These are phyloP conservation scores for Oncorhynchus masou DNA, from an alignment of 2,113 vertebrate species.

Conservation along the genomic window DNA sequence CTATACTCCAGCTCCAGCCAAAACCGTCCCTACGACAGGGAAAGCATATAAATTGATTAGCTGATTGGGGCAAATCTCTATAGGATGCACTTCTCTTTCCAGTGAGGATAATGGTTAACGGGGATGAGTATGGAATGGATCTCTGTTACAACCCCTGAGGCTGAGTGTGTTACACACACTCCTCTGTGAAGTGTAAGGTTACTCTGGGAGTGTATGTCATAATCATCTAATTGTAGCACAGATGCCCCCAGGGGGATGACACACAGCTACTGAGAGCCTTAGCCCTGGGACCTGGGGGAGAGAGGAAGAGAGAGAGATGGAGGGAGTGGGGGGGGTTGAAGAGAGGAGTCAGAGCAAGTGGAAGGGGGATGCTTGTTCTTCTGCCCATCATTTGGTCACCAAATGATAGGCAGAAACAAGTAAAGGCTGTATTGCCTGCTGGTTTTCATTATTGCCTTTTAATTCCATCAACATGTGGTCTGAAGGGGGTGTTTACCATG, in stretches of 20 bases:
- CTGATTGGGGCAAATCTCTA: constrained; percentile 33
- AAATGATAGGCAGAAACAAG: too few relatives aligned
- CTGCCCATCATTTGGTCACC: not conserved
- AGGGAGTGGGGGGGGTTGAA: not conserved
- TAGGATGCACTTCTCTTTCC: constrained; percentile 4
- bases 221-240: constrained; percentile 19
- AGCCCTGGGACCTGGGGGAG: not conserved
- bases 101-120: constrained; percentile 44
- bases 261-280: not conserved
- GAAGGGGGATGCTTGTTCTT: not conserved
- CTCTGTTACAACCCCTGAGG: constrained; percentile 14
- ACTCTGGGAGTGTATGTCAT: constrained; percentile 34
- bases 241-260: not conserved
- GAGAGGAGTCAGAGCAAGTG: not conserved
- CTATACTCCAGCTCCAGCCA: not conserved
- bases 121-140: constrained; percentile 48
- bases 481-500: not conserved
- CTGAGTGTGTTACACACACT: constrained; percentile 22
- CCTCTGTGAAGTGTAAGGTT: constrained; percentile 21
- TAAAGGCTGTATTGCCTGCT: not conserved
- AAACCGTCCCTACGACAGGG: not conserved
- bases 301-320: not conserved
- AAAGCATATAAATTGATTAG: constrained; percentile 31
- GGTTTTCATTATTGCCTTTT: not conserved
- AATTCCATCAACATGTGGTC: not conserved